Percentiles rank a stretch among this genome's conserved stretches.
phyloP scores from a whole-genome alignment of 2,888 invertebrate species.

The Drosophila nr. perissopoda region DNA sequence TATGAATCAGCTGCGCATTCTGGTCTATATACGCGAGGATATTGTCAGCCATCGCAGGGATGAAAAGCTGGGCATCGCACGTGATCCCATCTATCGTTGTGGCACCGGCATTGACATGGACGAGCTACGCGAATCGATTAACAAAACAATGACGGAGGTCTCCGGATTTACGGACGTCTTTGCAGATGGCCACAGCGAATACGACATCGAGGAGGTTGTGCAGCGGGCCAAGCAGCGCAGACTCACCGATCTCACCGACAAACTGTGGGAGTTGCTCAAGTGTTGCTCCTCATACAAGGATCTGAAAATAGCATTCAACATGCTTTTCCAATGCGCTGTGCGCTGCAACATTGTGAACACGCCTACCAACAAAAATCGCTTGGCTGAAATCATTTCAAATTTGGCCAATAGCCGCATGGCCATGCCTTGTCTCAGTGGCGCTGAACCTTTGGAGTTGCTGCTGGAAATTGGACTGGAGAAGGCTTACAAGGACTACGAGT shows the following conservation, averaged over 20 bases:
- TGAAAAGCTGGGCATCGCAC: slow-evolving; percentile 42
- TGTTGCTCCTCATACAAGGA: slow-evolving; percentile 83
- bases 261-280: slow-evolving; percentile 83
- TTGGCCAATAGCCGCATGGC: slow-evolving; percentile 84
- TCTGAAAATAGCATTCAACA: slow-evolving; percentile 82
- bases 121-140: slow-evolving; percentile 77
- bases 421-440: slow-evolving; percentile 83
- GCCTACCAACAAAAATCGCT: slow-evolving; percentile 84
- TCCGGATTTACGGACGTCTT: slow-evolving; percentile 70
- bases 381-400: slow-evolving; percentile 84
- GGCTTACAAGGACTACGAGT: slow-evolving; percentile 84
- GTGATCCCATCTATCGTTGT: slow-evolving; percentile 79
- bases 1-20: slow-evolving; percentile 81
- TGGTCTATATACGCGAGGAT: slow-evolving; percentile 82
- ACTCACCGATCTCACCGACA: slow-evolving; percentile 83
- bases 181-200: slow-evolving; percentile 56
- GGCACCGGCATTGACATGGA: slow-evolving; percentile 81
- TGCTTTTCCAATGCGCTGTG: slow-evolving; percentile 83
- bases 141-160: slow-evolving; percentile 81
- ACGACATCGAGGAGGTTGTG: slow-evolving; percentile 83
- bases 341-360: slow-evolving; percentile 84
- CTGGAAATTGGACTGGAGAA: slow-evolving; percentile 85
- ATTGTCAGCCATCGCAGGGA: slow-evolving; percentile 79
- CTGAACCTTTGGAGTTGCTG: slow-evolving; percentile 84
- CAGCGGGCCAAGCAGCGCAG: slow-evolving; percentile 74